A percentile compares a stretch with the other conserved stretches of the same genome.
These are phyloP conservation scores for Mesaphorura yosii DNA, from an alignment of 1,140 invertebrate species.

Conservation along the genomic window DNA sequence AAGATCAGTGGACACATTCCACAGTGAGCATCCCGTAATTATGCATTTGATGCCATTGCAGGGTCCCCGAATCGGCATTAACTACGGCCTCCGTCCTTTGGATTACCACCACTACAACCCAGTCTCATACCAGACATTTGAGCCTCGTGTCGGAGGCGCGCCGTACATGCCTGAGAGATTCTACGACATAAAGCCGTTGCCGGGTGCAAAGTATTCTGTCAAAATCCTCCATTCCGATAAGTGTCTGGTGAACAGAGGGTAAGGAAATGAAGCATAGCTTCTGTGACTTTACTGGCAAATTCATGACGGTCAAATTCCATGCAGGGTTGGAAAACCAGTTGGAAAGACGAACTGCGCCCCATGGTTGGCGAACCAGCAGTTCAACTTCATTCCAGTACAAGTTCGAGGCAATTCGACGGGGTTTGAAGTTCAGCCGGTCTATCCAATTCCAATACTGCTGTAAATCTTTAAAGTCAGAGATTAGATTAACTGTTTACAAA, in stretches of 20 bases:
- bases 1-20: too few relatives aligned
- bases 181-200: conserved; percentile 10
- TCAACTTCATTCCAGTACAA: conserved; percentile 12
- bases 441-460: too few relatives aligned
- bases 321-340: conserved; percentile 6
- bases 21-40: too few relatives aligned
- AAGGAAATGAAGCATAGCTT: not conserved
- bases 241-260: conserved; percentile 19
- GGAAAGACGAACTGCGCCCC: conserved; percentile 15
- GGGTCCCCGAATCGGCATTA: conserved; percentile 13
- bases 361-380: conserved; percentile 16
- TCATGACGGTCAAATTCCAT: not conserved
- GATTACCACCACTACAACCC: conserved; percentile 16
- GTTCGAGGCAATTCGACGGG: too few relatives aligned
- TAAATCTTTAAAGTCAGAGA: too few relatives aligned
- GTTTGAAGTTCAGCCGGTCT: too few relatives aligned
- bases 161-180: conserved; percentile 16
- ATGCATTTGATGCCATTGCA: not conserved
- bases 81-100: conserved; percentile 15
- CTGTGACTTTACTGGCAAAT: not conserved
- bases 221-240: conserved; percentile 17
- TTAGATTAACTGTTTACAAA: too few relatives aligned
- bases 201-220: conserved; percentile 7
- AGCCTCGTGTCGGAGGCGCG: conserved; percentile 10
- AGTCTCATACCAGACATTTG: conserved; percentile 14